phyloP scores from a whole-genome alignment of 2,888 invertebrate genomes.

The Capitulum mitella region DNA sequence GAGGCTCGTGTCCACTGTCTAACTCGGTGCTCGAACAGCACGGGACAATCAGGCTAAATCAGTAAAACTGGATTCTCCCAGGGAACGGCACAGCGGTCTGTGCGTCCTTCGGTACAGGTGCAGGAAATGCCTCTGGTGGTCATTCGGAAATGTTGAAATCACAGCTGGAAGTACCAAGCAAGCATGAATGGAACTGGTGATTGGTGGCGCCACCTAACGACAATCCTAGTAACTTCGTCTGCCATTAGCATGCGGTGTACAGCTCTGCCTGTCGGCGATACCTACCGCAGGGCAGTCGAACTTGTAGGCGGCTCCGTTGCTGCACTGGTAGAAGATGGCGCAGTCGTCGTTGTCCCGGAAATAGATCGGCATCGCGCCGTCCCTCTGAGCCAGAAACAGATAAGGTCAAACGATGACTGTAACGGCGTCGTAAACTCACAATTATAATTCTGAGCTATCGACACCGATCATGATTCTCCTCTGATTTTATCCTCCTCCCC shows the following conservation, averaged over 20 bases:
- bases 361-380: neutral
- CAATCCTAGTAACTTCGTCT: neutral
- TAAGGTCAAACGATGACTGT: neutral
- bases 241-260: neutral
- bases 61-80: no score
- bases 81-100: no score
- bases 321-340: constrained; percentile 6
- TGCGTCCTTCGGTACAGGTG: no score
- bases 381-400: neutral
- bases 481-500: neutral
- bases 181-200: no score
- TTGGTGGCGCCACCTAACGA: no score
- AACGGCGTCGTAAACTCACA: neutral
- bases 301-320: neutral
- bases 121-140: no score
- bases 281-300: neutral
- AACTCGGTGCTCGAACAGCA: no score
- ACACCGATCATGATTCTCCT: no score
- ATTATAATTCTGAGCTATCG: no score
- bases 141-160: no score
- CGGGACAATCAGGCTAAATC: no score
- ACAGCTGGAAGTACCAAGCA: no score
- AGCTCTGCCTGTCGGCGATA: neutral
- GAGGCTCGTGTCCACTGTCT: neutral
- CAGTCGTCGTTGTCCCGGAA: neutral